Conservation (phyloP, 1,140 invertebrate genomes). For the Camponotus pennsylvanicus region DNA sequence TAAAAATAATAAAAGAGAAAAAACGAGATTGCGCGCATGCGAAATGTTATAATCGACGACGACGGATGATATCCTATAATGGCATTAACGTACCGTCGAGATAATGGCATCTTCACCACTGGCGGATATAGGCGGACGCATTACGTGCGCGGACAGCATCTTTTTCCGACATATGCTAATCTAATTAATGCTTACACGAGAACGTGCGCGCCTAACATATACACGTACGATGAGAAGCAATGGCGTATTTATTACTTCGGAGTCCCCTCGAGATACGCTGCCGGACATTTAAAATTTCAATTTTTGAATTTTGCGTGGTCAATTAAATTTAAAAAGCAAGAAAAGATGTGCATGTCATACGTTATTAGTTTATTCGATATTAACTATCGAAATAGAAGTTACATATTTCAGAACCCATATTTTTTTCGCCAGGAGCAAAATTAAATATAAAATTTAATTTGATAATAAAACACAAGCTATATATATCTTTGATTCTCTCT, state of each 20-base stretch:
- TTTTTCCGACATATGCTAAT: conserved; percentile 74
- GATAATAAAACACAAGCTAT: too few relatives aligned
- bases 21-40: not conserved
- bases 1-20: conserved; percentile 30
- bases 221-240: not conserved
- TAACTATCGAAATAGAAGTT: not conserved
- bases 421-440: conserved; percentile 20
- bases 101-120: conserved; percentile 45
- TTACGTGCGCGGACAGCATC: conserved; percentile 55
- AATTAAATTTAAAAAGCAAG: conserved; percentile 1
- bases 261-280: not conserved
- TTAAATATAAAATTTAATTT: conserved; percentile 4
- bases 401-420: not conserved
- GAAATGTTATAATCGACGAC: conserved; percentile 16
- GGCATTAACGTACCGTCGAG: conserved; percentile 55
- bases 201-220: conserved; percentile 19
- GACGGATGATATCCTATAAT: conserved; percentile 59
- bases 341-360: not conserved
- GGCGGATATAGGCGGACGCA: conserved; percentile 55
- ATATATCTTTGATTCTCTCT: not conserved
- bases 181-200: conserved; percentile 67
- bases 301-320: conserved; percentile 28
- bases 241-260: conserved; percentile 36
- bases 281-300: conserved; percentile 22
- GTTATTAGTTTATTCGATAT: not conserved